A percentile compares a stretch with the other conserved stretches of the same genome.
Conservation (phyloP, 2,888 invertebrate species). For the Bruchidius siliquastri region DNA sequence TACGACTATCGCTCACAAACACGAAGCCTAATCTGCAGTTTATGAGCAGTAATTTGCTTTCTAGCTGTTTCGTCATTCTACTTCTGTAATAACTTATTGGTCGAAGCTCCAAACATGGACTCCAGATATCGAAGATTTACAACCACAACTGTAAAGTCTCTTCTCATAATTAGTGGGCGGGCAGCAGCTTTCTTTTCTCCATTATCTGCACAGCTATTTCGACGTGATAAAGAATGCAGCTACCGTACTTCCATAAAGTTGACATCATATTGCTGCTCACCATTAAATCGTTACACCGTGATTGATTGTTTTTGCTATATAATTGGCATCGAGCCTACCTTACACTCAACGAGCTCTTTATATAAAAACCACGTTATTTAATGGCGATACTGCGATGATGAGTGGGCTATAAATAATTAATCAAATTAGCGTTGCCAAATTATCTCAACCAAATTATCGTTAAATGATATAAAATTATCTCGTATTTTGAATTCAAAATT, state of each 20-base stretch:
- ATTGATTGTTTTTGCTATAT: not conserved
- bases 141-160: not conserved
- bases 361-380: not conserved
- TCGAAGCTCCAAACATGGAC: not conserved
- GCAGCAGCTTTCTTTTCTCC: not conserved
- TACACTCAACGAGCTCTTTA: not conserved
- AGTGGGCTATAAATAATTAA: not conserved
- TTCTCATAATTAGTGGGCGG: not conserved
- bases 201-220: not conserved
- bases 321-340: not conserved
- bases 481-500: no score
- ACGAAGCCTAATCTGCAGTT: no score
- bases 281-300: not conserved
- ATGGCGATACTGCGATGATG: not conserved
- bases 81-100: no score
- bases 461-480: no score
- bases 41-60: no score
- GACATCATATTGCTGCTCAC: not conserved
- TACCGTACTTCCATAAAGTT: not conserved
- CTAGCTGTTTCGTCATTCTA: no score
- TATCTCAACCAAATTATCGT: no score
- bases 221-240: not conserved
- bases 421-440: no score
- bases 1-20: no score
- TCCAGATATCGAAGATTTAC: not conserved